A percentile compares a stretch with the other conserved stretches of the same genome.
Conservation (phyloP, 2,797 vertebrate genomes). For the Enoplosus armatus region DNA sequence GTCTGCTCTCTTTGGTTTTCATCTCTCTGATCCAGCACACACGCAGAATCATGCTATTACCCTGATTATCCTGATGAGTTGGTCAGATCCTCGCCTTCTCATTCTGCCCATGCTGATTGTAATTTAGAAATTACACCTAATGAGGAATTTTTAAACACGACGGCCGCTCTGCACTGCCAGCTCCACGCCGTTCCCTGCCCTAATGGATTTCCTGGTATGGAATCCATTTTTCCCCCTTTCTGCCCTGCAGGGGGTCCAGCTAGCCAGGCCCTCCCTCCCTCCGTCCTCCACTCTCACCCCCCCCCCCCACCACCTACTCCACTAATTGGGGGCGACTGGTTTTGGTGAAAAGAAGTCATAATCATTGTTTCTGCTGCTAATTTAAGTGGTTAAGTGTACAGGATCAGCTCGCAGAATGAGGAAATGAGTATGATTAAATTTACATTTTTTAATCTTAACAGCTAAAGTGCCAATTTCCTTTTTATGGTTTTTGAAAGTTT, state of each 20-base stretch:
- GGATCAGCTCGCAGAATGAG: conserved; percentile 58
- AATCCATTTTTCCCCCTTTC: conserved; percentile 84
- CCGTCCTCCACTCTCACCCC: conserved; percentile 18
- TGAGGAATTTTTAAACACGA: conserved; percentile 85
- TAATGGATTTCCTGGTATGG: conserved; percentile 89
- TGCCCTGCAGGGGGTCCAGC: conserved; percentile 82
- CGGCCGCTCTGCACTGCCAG: conserved; percentile 72
- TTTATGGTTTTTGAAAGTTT: conserved; percentile 38
- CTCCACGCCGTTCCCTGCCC: conserved; percentile 75
- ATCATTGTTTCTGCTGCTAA: conserved; percentile 83
- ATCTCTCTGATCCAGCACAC: conserved; percentile 66
- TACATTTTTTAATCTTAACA: conserved; percentile 66
- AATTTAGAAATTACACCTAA: conserved; percentile 88
- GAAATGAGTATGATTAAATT: conserved; percentile 75
- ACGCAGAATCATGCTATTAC: conserved; percentile 78
- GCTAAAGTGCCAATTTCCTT: conserved; percentile 69
- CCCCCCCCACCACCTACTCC: conserved; percentile 35
- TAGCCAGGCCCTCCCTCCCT: conserved; percentile 64
- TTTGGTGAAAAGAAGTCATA: conserved; percentile 80
- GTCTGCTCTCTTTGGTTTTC: conserved; percentile 49
- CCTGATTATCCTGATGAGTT: conserved; percentile 82
- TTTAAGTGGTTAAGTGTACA: conserved; percentile 77
- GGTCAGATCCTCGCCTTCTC: conserved; percentile 81
- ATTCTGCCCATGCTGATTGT: conserved; percentile 86
- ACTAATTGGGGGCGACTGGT: conserved; percentile 81